Evolutionary conservation across 2,113 vertebrate species (phyloP).

Genomic region (Monarcha castaneiventris): DNA sequence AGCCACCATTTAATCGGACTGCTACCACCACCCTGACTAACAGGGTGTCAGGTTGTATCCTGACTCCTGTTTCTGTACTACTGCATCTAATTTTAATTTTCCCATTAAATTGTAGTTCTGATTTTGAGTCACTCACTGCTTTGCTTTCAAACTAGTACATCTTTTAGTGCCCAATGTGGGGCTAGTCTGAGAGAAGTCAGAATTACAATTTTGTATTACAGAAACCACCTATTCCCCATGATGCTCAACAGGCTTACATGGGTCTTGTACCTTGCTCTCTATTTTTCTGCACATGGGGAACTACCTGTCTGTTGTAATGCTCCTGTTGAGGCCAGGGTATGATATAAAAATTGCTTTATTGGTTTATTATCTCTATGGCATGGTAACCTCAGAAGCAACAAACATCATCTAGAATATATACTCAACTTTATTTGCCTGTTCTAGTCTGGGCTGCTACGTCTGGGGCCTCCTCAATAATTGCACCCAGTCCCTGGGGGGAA

Average conservation of each 20-base stretch:
- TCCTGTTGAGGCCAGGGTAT: too few species aligned
- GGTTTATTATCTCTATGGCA: neutral
- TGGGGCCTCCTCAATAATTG: neutral
- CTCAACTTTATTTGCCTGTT: neutral
- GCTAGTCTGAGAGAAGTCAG: neutral
- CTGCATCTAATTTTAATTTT: neutral
- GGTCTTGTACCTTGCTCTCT: neutral
- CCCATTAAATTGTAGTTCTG: neutral
- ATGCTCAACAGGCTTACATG: neutral
- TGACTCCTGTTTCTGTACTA: neutral
- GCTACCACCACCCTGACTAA: neutral
- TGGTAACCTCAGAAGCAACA: neutral
- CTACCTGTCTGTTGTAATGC: too few species aligned
- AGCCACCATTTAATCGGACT: neutral
- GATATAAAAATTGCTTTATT: neutral
- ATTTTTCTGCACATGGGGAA: neutral
- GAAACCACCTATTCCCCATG: neutral
- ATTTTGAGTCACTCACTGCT: neutral
- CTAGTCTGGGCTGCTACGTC: neutral
- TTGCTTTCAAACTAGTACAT: neutral
- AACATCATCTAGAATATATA: fast-evolving
- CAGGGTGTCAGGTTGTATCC: neutral
- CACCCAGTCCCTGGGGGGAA: neutral
- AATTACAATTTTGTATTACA: neutral
- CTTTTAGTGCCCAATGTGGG: neutral